Conservation (phyloP, 2,888 invertebrate species). For the Scaptomyza flava region DNA sequence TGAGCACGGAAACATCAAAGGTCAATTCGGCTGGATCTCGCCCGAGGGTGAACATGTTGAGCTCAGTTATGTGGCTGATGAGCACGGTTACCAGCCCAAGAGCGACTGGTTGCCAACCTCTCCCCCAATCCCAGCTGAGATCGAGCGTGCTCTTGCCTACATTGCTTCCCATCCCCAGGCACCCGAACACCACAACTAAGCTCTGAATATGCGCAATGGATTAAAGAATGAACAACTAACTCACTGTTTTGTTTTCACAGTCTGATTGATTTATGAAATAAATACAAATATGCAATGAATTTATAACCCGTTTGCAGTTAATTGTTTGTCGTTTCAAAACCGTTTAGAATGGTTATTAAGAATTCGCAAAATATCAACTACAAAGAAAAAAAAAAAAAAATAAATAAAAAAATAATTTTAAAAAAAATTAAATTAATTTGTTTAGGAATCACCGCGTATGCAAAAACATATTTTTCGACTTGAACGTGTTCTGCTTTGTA, state of each 20-base stretch:
- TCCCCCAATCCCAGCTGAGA: neutral
- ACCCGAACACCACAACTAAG: constrained; percentile 38
- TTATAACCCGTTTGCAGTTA: neutral
- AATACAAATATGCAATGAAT: neutral
- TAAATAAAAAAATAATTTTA: too few species aligned
- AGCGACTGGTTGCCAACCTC: neutral
- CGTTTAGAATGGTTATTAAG: neutral
- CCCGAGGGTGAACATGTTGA: constrained; percentile 78
- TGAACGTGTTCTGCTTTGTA: too few species aligned
- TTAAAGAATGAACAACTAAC: constrained; percentile 23
- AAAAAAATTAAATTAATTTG: too few species aligned
- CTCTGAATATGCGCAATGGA: constrained; percentile 9
- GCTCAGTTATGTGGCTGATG: constrained; percentile 77
- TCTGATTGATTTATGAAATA: constrained; percentile 5
- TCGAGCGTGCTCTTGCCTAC: neutral
- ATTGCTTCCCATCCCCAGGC: neutral
- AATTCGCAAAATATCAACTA: neutral
- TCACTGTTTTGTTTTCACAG: constrained; percentile 1
- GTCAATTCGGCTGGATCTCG: constrained; percentile 72
- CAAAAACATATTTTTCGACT: too few species aligned
- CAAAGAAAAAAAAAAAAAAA: too few species aligned
- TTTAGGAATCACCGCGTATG: too few species aligned
- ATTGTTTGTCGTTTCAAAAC: neutral
- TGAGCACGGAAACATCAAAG: constrained; percentile 76
- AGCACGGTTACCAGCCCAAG: constrained; percentile 76